Base-by-base conservation (phyloP, 2,888 invertebrate genomes). In the Opisthograptis luteolata region DNA sequence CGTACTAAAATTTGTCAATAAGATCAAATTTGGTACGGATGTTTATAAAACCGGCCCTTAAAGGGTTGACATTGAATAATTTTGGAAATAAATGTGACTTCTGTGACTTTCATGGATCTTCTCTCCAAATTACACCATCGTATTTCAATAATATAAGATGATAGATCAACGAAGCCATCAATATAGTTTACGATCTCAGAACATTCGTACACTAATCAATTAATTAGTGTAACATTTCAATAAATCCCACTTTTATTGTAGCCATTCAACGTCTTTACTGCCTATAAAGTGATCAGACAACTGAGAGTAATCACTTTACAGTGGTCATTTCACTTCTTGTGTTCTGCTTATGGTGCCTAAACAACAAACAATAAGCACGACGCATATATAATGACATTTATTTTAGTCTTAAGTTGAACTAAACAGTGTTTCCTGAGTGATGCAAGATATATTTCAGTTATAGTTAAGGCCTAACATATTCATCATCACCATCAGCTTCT, bases 231-330 rank as follows among this genome's bases (percentile, higher is more conserved):
- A 41, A 40, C 36, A 49, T 50, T 40, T 31, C 48, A 17, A 57
- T 57, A 55, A 59, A 63, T 54, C 49, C 27, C 31, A 13, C 47
- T 59, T 62, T 63, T 63, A 63, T 55, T 55, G 52, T 48, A 34
- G 49, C 34, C 2, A 51, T 59, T 55, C 46, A 32, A 49, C 24
- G 30, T 34, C 55, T 39, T 55, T 47, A 60, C 45, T 53, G 49
- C 39, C 46, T 24, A 52, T 62, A 57, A 60, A 60, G 31, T 45
- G 35, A 55, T 57, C 22, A 9, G 40, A 36, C 27, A 54, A 15
- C 24, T 20, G 30, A 14, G 24, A 14, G 42, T 42, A 35, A 35
- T 40, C 28, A 46, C 25, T 36, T 47, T 24, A 28, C 22, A 37
- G 15, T 25, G 25, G 28, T 27, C 27, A 27, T 19, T 28, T 17